These are phyloP conservation scores for Pantala flavescens DNA, from an alignment of 1,140 invertebrate genomes.

Conservation along the genomic window DNA sequence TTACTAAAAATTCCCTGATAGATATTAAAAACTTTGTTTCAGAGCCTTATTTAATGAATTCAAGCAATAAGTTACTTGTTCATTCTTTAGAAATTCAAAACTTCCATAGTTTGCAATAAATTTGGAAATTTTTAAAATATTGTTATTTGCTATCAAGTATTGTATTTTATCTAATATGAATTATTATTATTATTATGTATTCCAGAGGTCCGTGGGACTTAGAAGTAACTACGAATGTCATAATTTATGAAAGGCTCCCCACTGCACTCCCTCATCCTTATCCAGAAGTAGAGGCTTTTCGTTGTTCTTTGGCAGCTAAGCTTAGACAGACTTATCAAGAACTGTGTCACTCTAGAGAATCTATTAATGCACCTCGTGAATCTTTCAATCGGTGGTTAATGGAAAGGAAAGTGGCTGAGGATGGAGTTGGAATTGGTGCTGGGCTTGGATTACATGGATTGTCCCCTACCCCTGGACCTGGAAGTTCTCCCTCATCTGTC, in stretches of 20 bases:
- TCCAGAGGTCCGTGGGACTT: constrained; percentile 87
- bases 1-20: neutral
- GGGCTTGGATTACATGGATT: neutral
- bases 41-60: too few relatives aligned
- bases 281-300: constrained; percentile 77
- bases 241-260: constrained; percentile 80
- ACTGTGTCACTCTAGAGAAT: constrained; percentile 83
- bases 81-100: too few relatives aligned
- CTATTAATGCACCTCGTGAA: constrained; percentile 89
- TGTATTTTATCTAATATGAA: too few relatives aligned
- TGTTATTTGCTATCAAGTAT: too few relatives aligned
- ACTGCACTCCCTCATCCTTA: constrained; percentile 80
- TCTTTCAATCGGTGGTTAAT: constrained; percentile 95
- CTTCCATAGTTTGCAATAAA: too few relatives aligned
- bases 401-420: constrained; percentile 86
- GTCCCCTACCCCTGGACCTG: constrained; percentile 37
- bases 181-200: constrained; percentile 22
- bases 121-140: too few relatives aligned
- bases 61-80: too few relatives aligned
- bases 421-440: constrained; percentile 26
- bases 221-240: constrained; percentile 83
- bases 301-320: constrained; percentile 69
- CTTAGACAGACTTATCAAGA: constrained; percentile 86
- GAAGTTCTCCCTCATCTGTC: constrained; percentile 34
- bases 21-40: neutral